These are phyloP conservation scores for Hirudinaria manillensis DNA, from an alignment of 2,888 invertebrate species.

Conservation along the genomic window DNA sequence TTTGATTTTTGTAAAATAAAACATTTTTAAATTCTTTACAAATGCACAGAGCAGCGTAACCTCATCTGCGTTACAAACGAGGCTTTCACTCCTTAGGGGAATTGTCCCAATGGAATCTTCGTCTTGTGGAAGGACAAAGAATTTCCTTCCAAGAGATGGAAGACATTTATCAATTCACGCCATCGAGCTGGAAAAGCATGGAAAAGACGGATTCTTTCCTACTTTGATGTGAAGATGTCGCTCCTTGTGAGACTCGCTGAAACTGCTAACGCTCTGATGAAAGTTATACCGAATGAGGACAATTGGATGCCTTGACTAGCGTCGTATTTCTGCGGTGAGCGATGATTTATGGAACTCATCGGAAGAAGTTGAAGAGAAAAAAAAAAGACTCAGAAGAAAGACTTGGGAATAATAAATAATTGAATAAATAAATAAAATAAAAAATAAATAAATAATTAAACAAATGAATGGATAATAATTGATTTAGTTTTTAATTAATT, in stretches of 20 bases:
- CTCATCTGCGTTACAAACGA: not conserved
- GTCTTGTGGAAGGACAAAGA: slow-evolving; percentile 15
- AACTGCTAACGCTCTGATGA: slow-evolving; percentile 51
- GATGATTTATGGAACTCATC: too few relatives aligned
- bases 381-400: too few relatives aligned
- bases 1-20: too few relatives aligned
- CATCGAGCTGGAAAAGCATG: not conserved
- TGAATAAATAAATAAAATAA: too few relatives aligned
- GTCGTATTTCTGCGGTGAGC: slow-evolving; percentile 47
- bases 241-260: slow-evolving; percentile 48
- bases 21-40: too few relatives aligned
- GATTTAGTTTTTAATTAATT: too few relatives aligned
- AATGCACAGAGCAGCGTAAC: not conserved
- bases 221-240: slow-evolving; percentile 51
- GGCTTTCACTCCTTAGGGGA: not conserved
- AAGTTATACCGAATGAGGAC: slow-evolving; percentile 47
- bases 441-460: too few relatives aligned
- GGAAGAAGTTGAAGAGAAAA: too few relatives aligned
- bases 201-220: slow-evolving; percentile 31
- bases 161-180: not conserved
- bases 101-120: slow-evolving; percentile 9
- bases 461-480: too few relatives aligned
- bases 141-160: slow-evolving; percentile 14
- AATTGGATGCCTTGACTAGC: slow-evolving; percentile 48
- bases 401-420: too few relatives aligned